These are phyloP conservation scores for Euzetes globulus DNA, from an alignment of 2,888 invertebrate species.

Conservation along the genomic window DNA sequence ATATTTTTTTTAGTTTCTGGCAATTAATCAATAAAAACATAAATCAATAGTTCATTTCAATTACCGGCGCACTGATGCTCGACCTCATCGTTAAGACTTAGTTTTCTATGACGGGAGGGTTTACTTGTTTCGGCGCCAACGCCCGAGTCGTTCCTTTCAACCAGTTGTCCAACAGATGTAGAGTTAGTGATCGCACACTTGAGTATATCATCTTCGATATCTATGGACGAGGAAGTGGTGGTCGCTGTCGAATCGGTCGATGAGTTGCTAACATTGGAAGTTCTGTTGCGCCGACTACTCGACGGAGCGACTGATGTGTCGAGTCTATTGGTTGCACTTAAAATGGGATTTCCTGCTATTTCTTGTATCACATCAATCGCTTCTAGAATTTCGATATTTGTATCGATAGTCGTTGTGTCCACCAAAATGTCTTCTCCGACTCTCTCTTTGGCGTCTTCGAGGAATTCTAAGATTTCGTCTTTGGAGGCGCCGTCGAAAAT, in stretches of 20 bases:
- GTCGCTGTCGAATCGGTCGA: slow-evolving; percentile 38
- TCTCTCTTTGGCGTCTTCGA: slow-evolving; percentile 58
- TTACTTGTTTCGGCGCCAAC: slow-evolving; percentile 87
- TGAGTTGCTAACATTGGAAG: slow-evolving; percentile 36
- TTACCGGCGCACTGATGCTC: slow-evolving; percentile 5
- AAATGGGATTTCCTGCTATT: not conserved
- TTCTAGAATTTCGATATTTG: slow-evolving; percentile 34
- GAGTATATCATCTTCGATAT: slow-evolving; percentile 17
- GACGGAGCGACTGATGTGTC: not conserved
- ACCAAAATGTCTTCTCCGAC: slow-evolving; percentile 31
- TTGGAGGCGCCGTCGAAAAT: slow-evolving; percentile 54
- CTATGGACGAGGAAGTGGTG: slow-evolving; percentile 32
- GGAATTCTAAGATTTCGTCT: slow-evolving; percentile 78
- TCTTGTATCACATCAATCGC: slow-evolving; percentile 38
- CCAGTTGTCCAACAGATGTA: slow-evolving; percentile 51
- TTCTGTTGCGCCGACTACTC: slow-evolving; percentile 36
- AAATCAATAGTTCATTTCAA: not conserved
- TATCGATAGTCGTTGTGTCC: slow-evolving; percentile 34
- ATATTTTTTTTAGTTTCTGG: not conserved
- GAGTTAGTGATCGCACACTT: slow-evolving; percentile 30
- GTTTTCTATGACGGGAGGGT: slow-evolving; percentile 56
- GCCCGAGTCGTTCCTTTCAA: slow-evolving; percentile 85
- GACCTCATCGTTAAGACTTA: slow-evolving; percentile 25
- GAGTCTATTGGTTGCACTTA: slow-evolving; percentile 35
- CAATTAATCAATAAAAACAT: not conserved